Evolutionary conservation across 2,113 vertebrate species (phyloP).

Genomic region (Pavo muticus): DNA sequence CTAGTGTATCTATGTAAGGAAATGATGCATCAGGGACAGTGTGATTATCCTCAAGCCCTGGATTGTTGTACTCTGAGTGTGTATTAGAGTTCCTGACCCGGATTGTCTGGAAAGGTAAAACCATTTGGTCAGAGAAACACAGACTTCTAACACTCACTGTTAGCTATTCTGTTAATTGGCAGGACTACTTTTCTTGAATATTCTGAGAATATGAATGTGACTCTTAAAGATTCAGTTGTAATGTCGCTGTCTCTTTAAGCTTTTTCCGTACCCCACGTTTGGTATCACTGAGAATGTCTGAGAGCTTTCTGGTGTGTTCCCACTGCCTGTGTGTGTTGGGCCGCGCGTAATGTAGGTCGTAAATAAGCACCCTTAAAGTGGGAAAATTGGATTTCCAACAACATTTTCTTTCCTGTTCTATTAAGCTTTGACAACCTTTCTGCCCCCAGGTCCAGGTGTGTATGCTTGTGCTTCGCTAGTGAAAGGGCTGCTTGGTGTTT

Average conservation of each 20-base stretch:
- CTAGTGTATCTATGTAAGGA: not conserved
- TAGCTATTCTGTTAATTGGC: not conserved
- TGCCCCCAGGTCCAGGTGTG: not conserved
- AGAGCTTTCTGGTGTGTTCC: not conserved
- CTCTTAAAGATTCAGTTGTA: not conserved
- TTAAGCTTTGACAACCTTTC: not conserved
- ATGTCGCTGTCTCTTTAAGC: not conserved
- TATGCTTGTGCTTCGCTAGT: not conserved
- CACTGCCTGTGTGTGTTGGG: not conserved
- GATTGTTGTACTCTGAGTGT: not conserved
- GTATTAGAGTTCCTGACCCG: not conserved
- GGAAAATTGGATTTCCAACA: not conserved
- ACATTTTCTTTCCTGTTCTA: not conserved
- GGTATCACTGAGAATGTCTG: not conserved
- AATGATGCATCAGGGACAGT: not conserved
- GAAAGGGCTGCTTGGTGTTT: not conserved
- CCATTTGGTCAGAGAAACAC: not conserved
- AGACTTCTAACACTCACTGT: not conserved
- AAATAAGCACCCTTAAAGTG: not conserved
- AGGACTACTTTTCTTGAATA: not conserved
- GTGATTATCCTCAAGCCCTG: not conserved
- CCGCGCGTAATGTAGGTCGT: not conserved
- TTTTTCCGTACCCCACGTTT: not conserved
- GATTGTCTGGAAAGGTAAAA: not conserved
- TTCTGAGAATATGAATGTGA: not conserved